phyloP scores from a whole-genome alignment of 2,113 vertebrate species.

The Hippocampus barbouri region DNA sequence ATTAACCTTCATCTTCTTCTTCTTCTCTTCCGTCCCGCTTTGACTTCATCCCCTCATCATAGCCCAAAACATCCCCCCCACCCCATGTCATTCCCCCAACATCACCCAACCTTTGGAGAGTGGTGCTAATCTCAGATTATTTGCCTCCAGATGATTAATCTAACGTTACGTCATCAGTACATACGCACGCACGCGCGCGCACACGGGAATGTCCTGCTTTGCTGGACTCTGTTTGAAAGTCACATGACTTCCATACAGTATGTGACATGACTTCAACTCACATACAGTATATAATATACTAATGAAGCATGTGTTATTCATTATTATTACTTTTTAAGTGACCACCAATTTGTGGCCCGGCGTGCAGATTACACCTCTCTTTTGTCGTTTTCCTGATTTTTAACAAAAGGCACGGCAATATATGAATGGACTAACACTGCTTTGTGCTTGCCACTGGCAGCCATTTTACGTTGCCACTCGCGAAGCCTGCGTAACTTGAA shows the following conservation, averaged over 20 bases:
- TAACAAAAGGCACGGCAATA: too few species aligned
- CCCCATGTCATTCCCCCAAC: not conserved
- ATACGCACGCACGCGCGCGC: not conserved
- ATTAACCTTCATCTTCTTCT: constrained; percentile 1
- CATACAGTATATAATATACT: too few species aligned
- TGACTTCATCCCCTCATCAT: not conserved
- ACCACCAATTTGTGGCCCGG: too few species aligned
- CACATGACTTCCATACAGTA: not conserved
- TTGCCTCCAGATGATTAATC: constrained; percentile 68
- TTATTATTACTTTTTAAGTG: too few species aligned
- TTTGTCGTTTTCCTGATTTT: too few species aligned
- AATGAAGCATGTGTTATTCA: too few species aligned
- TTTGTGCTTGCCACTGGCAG: too few species aligned
- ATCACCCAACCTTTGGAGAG: constrained; percentile 5
- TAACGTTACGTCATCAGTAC: constrained; percentile 54
- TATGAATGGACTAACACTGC: too few species aligned
- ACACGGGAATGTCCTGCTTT: not conserved
- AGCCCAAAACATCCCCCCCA: not conserved
- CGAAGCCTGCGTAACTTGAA: too few species aligned
- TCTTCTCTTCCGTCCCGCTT: not conserved
- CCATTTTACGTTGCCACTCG: too few species aligned
- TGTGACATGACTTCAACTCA: too few species aligned
- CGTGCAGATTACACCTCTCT: too few species aligned
- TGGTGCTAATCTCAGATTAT: constrained; percentile 70
- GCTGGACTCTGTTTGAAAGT: not conserved